phyloP scores from a whole-genome alignment of 2,113 vertebrate genomes.

The Delphinapterus leucas region DNA sequence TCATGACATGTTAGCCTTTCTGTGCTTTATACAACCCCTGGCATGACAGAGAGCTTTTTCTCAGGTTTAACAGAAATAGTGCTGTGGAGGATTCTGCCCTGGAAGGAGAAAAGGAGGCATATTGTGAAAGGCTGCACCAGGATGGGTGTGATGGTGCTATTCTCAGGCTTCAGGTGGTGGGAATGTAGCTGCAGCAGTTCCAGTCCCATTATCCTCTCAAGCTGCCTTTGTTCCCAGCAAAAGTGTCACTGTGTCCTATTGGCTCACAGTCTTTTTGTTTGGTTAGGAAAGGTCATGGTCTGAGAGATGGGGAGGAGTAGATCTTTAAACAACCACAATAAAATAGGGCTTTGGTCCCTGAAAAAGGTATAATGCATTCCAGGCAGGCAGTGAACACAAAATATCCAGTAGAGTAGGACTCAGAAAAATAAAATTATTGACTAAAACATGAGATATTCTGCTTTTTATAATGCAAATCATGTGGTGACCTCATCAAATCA shows the following conservation, averaged over 20 bases:
- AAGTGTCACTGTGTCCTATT: background rate
- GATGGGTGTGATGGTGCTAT: accelerated
- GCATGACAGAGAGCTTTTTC: background rate
- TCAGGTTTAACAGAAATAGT: background rate
- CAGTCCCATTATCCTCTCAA: background rate
- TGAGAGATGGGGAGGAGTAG: background rate
- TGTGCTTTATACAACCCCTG: background rate
- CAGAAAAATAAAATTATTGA: background rate
- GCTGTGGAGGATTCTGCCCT: background rate
- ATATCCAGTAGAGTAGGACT: background rate
- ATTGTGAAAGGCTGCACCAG: background rate
- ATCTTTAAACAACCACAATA: background rate
- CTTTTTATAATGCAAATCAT: background rate
- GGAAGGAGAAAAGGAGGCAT: background rate
- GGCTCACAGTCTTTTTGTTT: background rate
- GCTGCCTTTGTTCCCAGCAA: background rate
- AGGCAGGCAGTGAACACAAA: background rate
- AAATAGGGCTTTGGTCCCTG: background rate
- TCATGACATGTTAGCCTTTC: background rate
- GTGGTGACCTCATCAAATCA: background rate
- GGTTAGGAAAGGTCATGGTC: background rate
- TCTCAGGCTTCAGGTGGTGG: background rate
- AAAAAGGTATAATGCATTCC: background rate
- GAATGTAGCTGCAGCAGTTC: background rate
- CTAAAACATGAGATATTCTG: background rate